Evolutionary conservation across 2,797 vertebrate genomes (phyloP).

Genomic region (Protosalanx chinensis): DNA sequence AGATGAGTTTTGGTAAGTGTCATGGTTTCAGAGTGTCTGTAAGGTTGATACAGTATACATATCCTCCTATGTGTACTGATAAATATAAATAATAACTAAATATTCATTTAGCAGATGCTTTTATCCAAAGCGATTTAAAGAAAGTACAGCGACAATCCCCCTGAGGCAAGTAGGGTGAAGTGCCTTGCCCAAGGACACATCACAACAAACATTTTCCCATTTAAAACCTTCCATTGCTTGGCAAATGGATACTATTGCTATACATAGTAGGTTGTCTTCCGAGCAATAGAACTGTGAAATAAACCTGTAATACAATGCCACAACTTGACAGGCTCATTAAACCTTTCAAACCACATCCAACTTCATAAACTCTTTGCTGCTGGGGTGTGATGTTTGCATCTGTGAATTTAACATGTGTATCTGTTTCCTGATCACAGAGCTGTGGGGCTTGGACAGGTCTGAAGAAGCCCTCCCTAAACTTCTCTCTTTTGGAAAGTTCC

Average conservation of each 20-base stretch:
- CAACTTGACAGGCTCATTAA: conserved; percentile 43
- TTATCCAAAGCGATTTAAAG: too few species aligned
- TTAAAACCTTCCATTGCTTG: conserved; percentile 40
- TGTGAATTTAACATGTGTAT: conserved; percentile 48
- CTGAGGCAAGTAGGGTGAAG: too few species aligned
- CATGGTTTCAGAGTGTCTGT: too few species aligned
- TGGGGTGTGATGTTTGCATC: conserved; percentile 46
- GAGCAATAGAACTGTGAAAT: conserved; percentile 27
- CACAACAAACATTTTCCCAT: conserved; percentile 35
- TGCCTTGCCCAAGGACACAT: not conserved
- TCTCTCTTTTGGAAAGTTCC: conserved; percentile 21
- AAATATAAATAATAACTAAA: too few species aligned
- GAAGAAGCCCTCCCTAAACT: conserved; percentile 5
- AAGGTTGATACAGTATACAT: too few species aligned
- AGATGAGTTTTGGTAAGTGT: not conserved
- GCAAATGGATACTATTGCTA: conserved; percentile 51
- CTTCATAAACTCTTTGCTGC: conserved; percentile 46
- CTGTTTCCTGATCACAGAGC: conserved; percentile 39
- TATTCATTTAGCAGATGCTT: too few species aligned
- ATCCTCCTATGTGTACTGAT: too few species aligned
- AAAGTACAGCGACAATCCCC: too few species aligned
- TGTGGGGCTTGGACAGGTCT: conserved; percentile 34
- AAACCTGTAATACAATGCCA: conserved; percentile 24
- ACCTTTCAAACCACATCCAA: conserved; percentile 41
- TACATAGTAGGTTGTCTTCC: conserved; percentile 35